phyloP scores from a whole-genome alignment of 2,888 invertebrate species.

The Oxyteleia sp. region DNA sequence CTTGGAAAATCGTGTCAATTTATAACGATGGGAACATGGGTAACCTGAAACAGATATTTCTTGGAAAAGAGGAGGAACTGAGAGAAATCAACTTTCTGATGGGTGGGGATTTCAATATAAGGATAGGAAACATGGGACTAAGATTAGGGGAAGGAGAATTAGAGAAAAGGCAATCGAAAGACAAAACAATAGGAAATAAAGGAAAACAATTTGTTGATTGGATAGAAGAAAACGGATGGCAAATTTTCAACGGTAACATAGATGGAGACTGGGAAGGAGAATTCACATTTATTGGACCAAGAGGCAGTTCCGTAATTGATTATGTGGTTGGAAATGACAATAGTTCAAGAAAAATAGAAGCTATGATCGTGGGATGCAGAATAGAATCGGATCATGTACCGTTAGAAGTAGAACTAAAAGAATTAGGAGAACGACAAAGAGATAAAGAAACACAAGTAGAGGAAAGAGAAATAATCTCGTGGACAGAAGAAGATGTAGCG shows the following conservation, averaged over 20 bases:
- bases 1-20: neutral
- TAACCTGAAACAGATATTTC: neutral
- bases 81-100: neutral
- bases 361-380: slow-evolving; percentile 20
- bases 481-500: slow-evolving; percentile 17
- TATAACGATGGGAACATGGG: neutral
- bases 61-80: neutral
- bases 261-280: slow-evolving; percentile 59
- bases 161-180: slow-evolving; percentile 7
- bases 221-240: slow-evolving; percentile 48
- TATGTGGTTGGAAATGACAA: slow-evolving; percentile 41
- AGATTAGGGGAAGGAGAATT: neutral
- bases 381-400: slow-evolving; percentile 60
- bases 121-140: neutral
- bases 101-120: neutral
- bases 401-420: slow-evolving; percentile 6
- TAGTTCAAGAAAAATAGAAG: slow-evolving; percentile 10
- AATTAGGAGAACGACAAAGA: neutral
- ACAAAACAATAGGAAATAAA: slow-evolving; percentile 18
- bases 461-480: slow-evolving; percentile 14
- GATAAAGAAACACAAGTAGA: neutral
- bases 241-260: slow-evolving; percentile 48
- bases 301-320: slow-evolving; percentile 61
- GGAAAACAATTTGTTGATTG: slow-evolving; percentile 35
- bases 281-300: slow-evolving; percentile 53